Conservation (phyloP, 30 jellyfish, hydroid and myxozoan genomes). For the Haliclystus octoradiatus region DNA sequence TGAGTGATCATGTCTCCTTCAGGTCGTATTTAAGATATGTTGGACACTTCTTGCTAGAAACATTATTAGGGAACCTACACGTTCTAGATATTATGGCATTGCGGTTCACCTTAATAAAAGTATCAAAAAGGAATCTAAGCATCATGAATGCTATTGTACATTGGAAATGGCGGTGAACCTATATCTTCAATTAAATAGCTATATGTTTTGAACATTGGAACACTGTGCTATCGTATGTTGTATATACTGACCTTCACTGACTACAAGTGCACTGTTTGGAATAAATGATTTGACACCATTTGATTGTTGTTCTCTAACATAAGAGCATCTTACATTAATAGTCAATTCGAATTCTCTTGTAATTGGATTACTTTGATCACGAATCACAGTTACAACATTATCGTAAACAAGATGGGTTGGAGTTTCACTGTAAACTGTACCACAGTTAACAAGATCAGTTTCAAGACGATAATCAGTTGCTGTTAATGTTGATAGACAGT, state of each 20-base stretch:
- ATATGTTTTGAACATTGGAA: too few species aligned
- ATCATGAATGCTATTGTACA: too few species aligned
- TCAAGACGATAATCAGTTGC: conserved; percentile 9
- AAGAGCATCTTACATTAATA: conserved; percentile 15
- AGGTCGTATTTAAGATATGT: too few species aligned
- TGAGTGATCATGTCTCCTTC: too few species aligned
- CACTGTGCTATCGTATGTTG: too few species aligned
- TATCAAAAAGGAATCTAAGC: too few species aligned
- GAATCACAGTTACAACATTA: conserved; percentile 23
- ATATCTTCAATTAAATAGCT: too few species aligned
- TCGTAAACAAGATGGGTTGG: conserved; percentile 12
- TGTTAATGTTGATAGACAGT: conserved; percentile 6
- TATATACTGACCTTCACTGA: conserved; percentile 7
- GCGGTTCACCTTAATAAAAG: too few species aligned
- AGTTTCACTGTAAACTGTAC: conserved; percentile 10
- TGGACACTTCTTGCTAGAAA: too few species aligned
- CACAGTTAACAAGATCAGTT: conserved; percentile 11
- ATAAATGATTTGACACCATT: neutral
- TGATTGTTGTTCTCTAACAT: neutral
- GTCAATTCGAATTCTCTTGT: conserved; percentile 24
- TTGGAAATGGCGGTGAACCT: too few species aligned
- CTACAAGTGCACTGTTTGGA: conserved; percentile 14
- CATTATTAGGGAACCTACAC: too few species aligned
- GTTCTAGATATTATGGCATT: too few species aligned
- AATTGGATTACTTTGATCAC: neutral